These are phyloP conservation scores for Eristalis arbustorum DNA, from an alignment of 2,888 invertebrate species.

Conservation along the genomic window DNA sequence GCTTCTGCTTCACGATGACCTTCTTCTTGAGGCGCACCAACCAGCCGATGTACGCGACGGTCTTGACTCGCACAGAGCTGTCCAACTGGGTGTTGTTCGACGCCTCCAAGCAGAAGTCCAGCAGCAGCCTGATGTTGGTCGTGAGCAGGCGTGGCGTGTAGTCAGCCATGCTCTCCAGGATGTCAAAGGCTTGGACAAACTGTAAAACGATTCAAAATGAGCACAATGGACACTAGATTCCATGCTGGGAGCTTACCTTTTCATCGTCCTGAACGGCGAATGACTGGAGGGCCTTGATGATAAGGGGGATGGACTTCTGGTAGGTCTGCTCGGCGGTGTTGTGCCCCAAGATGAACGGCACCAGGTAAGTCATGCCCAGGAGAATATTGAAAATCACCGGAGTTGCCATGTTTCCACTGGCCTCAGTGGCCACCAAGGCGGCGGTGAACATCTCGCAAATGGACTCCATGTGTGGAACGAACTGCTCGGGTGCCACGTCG, in stretches of 20 bases:
- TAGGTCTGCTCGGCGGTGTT: constrained; percentile 81
- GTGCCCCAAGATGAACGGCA: constrained; percentile 84
- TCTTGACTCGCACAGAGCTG: constrained; percentile 85
- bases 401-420: constrained; percentile 77
- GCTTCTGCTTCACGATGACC: constrained; percentile 85
- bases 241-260: constrained; percentile 73
- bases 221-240: background rate
- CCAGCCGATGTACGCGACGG: constrained; percentile 85
- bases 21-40: constrained; percentile 87
- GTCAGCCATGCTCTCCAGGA: constrained; percentile 78
- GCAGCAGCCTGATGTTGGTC: constrained; percentile 84
- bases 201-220: constrained; percentile 45
- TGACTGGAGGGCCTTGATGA: constrained; percentile 83
- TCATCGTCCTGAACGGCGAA: constrained; percentile 83
- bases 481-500: constrained; percentile 86
- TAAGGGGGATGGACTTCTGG: constrained; percentile 83
- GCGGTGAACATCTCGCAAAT: constrained; percentile 81
- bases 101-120: constrained; percentile 85
- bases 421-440: constrained; percentile 76
- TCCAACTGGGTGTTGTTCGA: constrained; percentile 83
- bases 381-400: constrained; percentile 79
- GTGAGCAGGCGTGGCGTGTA: constrained; percentile 77
- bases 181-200: constrained; percentile 78
- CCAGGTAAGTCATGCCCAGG: constrained; percentile 84
- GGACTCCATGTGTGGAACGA: constrained; percentile 84